These are phyloP conservation scores for Pseudopodoces humilis DNA, from an alignment of 2,113 vertebrate genomes.

Conservation along the genomic window DNA sequence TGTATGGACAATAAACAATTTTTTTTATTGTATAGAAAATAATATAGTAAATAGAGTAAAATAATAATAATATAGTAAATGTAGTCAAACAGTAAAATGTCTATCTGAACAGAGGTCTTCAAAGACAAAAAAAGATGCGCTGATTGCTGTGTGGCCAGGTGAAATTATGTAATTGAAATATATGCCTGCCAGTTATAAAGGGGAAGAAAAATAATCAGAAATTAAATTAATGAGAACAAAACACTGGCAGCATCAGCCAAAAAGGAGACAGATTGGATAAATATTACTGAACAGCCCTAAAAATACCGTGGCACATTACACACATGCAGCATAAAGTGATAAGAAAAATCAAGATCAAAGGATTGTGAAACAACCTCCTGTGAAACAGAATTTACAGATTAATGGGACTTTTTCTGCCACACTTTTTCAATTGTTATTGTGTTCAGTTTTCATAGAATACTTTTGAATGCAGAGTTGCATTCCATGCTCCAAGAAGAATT, in stretches of 20 bases:
- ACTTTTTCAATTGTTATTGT: background rate
- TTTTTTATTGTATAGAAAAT: background rate
- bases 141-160: background rate
- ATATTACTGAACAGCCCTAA: background rate
- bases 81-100: no score
- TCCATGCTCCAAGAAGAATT: background rate
- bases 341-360: background rate
- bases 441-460: background rate
- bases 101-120: background rate
- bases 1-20: no score
- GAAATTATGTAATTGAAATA: background rate
- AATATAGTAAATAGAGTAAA: background rate
- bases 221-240: background rate
- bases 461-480: background rate
- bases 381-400: background rate
- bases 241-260: background rate
- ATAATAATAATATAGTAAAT: background rate
- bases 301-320: background rate
- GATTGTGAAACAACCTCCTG: background rate
- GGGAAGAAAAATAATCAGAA: background rate
- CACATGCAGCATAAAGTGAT: background rate
- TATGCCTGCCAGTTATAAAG: background rate
- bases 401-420: background rate
- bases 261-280: background rate
- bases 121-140: background rate